These are phyloP conservation scores for Drosophila ananassae DNA, from an alignment of 1,140 invertebrate species.

Conservation along the genomic window DNA sequence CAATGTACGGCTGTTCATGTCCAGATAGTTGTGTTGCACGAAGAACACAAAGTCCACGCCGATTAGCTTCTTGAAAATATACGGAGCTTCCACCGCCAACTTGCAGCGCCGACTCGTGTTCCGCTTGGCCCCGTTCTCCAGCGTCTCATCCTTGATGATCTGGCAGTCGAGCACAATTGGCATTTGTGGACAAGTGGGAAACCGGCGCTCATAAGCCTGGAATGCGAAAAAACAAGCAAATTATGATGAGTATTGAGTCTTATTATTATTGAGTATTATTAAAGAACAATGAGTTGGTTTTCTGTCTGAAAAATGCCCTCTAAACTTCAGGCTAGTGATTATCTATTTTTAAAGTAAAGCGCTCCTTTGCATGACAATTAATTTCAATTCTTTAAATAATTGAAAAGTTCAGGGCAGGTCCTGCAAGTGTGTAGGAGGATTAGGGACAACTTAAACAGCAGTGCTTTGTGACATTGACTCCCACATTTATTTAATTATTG, in stretches of 20 bases:
- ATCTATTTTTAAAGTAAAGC: background rate
- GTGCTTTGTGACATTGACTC: background rate
- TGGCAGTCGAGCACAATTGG: slow-evolving; percentile 97
- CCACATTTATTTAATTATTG: background rate
- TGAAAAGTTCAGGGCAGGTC: background rate
- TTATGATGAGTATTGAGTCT: too few relatives aligned
- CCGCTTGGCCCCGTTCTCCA: slow-evolving; percentile 91
- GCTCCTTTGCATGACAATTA: background rate
- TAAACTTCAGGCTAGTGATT: background rate
- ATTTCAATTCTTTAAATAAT: background rate
- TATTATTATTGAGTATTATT: too few relatives aligned
- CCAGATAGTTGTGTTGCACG: slow-evolving; percentile 95
- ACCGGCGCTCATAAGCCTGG: slow-evolving; percentile 96
- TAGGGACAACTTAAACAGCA: background rate
- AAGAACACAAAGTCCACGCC: slow-evolving; percentile 97
- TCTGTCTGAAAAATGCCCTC: background rate
- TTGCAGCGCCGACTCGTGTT: slow-evolving; percentile 95
- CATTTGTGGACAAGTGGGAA: slow-evolving; percentile 97
- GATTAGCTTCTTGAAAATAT: slow-evolving; percentile 97
- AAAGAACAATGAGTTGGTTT: background rate
- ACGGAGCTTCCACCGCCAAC: slow-evolving; percentile 97
- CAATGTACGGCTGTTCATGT: slow-evolving; percentile 91
- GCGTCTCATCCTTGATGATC: slow-evolving; percentile 91
- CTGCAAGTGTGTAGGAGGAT: background rate
- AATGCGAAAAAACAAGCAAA: background rate